These are phyloP conservation scores for Aspidoscelis tigris DNA, from an alignment of 2,113 vertebrate genomes.

Conservation along the genomic window DNA sequence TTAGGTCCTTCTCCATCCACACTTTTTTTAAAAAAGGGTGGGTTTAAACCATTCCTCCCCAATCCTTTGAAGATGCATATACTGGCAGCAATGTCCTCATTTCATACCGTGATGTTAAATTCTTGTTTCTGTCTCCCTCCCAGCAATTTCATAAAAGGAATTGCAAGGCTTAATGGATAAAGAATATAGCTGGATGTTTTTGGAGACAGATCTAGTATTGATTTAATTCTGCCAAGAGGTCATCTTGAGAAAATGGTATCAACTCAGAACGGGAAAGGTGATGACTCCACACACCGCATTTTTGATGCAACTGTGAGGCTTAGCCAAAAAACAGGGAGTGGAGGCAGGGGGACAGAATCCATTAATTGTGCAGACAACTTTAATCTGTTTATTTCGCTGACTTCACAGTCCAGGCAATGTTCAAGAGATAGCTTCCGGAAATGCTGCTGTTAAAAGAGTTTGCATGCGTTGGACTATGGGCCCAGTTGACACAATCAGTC, in stretches of 20 bases:
- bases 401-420: slow-evolving; percentile 5
- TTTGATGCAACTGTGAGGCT: background rate
- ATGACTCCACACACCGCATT: background rate
- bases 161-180: slow-evolving; percentile 50
- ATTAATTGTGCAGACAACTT: slow-evolving; percentile 32
- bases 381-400: slow-evolving; percentile 9
- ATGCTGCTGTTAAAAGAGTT: background rate
- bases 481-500: background rate
- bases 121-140: slow-evolving; percentile 28
- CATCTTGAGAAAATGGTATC: slow-evolving; percentile 50
- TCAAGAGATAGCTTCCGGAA: slow-evolving; percentile 22
- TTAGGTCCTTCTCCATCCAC: too few relatives aligned
- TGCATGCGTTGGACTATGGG: background rate
- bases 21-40: slow-evolving; percentile 4
- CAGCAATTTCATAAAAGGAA: slow-evolving; percentile 63
- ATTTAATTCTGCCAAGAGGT: slow-evolving; percentile 56
- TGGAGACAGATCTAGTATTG: slow-evolving; percentile 55
- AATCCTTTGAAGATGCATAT: background rate
- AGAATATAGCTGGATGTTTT: slow-evolving; percentile 45
- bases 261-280: slow-evolving; percentile 30
- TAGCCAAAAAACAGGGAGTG: background rate
- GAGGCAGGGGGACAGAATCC: background rate
- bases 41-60: too few relatives aligned
- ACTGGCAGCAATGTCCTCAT: slow-evolving; percentile 15
- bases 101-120: slow-evolving; percentile 41